Conservation (phyloP, 1,140 invertebrate species). For the Aricia agestis region DNA sequence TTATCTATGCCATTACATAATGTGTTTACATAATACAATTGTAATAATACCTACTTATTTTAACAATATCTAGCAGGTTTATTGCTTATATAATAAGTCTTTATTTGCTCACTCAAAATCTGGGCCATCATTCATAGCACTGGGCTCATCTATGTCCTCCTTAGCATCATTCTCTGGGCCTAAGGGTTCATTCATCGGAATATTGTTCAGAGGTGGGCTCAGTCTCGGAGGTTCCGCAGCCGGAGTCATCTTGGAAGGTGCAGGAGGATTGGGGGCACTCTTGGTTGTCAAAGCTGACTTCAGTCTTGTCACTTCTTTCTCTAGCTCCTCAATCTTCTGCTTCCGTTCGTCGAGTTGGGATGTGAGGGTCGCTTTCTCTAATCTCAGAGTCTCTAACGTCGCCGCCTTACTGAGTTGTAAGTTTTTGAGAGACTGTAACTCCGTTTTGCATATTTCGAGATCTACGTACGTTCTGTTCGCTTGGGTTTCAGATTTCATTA, state of each 20-base stretch:
- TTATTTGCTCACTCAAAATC: neutral
- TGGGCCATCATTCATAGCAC: conserved; percentile 58
- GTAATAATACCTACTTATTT: neutral
- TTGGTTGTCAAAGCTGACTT: conserved; percentile 58
- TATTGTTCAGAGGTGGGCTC: conserved; percentile 57
- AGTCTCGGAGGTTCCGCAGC: conserved; percentile 59
- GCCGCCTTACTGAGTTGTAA: conserved; percentile 61
- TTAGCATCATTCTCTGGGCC: conserved; percentile 66
- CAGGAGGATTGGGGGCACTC: conserved; percentile 46
- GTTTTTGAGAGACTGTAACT: conserved; percentile 61
- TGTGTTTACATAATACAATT: conserved; percentile 8
- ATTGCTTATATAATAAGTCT: neutral
- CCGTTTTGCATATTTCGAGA: conserved; percentile 59
- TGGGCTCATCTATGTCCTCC: conserved; percentile 63
- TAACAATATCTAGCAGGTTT: conserved; percentile 7
- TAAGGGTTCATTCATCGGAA: conserved; percentile 54
- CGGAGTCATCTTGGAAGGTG: conserved; percentile 56
- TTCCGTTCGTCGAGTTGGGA: conserved; percentile 54
- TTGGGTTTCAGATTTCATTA: conserved; percentile 50
- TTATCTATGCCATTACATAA: neutral
- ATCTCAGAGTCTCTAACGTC: conserved; percentile 55
- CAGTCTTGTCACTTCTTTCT: conserved; percentile 55
- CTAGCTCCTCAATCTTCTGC: conserved; percentile 54
- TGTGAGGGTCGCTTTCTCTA: conserved; percentile 59
- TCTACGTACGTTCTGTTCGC: conserved; percentile 55